Percentiles rank a stretch among this genome's conserved stretches.
Evolutionary conservation across 2,113 vertebrate species (phyloP).

Genomic region (Seriola aureovittata): DNA sequence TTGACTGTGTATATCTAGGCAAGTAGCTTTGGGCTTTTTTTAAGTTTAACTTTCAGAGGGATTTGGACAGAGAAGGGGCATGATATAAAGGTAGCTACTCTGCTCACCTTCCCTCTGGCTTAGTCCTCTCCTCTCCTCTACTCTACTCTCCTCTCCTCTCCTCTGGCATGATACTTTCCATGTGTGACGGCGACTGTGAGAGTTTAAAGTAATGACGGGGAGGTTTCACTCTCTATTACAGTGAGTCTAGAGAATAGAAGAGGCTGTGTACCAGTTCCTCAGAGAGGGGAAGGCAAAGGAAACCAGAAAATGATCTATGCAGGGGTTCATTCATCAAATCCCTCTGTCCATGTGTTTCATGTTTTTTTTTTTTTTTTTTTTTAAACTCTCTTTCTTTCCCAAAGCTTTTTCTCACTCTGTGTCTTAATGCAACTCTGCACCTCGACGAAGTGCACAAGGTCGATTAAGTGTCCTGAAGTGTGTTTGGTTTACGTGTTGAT

Average conservation of each 20-base stretch:
- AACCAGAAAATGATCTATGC: slow-evolving; percentile 44
- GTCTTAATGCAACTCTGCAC: slow-evolving; percentile 28
- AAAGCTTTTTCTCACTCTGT: not conserved
- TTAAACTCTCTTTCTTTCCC: not conserved
- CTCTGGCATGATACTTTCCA: slow-evolving; percentile 60
- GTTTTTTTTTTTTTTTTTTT: not conserved
- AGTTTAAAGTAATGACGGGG: slow-evolving; percentile 57
- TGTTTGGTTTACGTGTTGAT: slow-evolving; percentile 65
- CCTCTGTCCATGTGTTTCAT: not conserved
- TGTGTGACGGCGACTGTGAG: slow-evolving; percentile 54
- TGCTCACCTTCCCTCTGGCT: slow-evolving; percentile 75
- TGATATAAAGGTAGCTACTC: slow-evolving; percentile 48
- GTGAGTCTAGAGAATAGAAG: slow-evolving; percentile 34
- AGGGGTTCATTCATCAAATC: slow-evolving; percentile 53
- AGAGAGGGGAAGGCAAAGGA: slow-evolving; percentile 26
- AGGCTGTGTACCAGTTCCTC: slow-evolving; percentile 5
- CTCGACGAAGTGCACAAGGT: slow-evolving; percentile 38
- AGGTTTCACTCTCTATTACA: slow-evolving; percentile 55
- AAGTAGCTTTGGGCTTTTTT: slow-evolving; percentile 57
- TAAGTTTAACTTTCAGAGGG: slow-evolving; percentile 56
- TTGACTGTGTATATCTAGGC: slow-evolving; percentile 54
- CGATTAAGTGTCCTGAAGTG: slow-evolving; percentile 57
- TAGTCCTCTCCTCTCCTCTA: slow-evolving; percentile 35
- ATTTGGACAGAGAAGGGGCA: slow-evolving; percentile 48
- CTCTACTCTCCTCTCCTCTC: slow-evolving; percentile 28